Conservation (phyloP, 2,888 invertebrate genomes). For the Cephus pulcher region DNA sequence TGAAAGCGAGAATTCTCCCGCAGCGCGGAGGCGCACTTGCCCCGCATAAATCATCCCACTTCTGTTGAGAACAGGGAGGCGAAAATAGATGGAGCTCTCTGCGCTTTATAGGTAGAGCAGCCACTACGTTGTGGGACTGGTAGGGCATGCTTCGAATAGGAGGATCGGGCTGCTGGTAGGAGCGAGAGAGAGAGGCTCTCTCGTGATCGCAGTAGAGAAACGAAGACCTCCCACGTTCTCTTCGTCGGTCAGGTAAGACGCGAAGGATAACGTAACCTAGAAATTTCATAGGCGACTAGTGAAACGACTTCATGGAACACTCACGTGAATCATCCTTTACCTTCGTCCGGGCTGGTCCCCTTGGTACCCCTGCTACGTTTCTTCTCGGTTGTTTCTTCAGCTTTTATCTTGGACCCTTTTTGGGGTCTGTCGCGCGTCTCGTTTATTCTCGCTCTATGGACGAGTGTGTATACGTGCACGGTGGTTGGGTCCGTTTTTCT, state of each 20-base stretch:
- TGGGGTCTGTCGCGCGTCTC: not conserved
- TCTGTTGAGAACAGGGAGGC: constrained; percentile 49
- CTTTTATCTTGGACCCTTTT: not conserved
- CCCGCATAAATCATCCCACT: constrained; percentile 57
- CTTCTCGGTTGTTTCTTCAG: not conserved
- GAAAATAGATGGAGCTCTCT: constrained; percentile 53
- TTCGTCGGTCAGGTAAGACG: constrained; percentile 32
- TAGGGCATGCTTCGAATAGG: constrained; percentile 7
- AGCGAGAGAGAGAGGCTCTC: not conserved
- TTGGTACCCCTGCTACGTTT: not conserved
- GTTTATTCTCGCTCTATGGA: not conserved
- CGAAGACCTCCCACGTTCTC: constrained; percentile 44
- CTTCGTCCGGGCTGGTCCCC: not conserved
- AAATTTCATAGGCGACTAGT: not conserved
- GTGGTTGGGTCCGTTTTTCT: not conserved
- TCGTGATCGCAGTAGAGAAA: constrained; percentile 5
- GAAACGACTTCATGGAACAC: not conserved
- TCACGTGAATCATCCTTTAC: not conserved
- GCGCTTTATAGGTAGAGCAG: constrained; percentile 20
- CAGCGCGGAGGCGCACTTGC: constrained; percentile 54
- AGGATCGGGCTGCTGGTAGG: not conserved
- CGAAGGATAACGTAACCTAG: not conserved
- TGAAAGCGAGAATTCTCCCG: constrained; percentile 58
- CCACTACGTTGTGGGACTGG: constrained; percentile 19
- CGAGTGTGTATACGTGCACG: not conserved